These are phyloP conservation scores for Oryzias celebensis DNA, from an alignment of 2,113 vertebrate genomes.

Conservation along the genomic window DNA sequence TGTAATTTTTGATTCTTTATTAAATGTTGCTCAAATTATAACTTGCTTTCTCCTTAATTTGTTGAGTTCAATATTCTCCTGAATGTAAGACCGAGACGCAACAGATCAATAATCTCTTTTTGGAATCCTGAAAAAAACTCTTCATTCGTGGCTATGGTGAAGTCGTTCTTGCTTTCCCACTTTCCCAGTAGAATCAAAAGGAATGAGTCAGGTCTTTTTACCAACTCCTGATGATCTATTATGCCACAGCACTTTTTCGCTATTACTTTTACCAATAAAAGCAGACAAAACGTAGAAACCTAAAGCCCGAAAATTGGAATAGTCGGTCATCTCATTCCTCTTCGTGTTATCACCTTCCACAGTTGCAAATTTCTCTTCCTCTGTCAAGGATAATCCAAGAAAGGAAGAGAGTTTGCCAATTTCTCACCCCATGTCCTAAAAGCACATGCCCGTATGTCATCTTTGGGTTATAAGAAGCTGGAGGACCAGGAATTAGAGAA, in stretches of 20 bases:
- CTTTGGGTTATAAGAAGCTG: not conserved
- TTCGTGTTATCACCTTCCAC: conserved; percentile 75
- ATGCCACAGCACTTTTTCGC: not conserved
- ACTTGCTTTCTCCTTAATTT: too few species aligned
- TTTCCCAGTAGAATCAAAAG: conserved; percentile 59
- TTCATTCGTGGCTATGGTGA: conserved; percentile 72
- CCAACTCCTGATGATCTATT: not conserved
- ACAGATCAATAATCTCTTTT: conserved; percentile 62
- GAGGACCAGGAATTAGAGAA: not conserved
- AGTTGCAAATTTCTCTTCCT: conserved; percentile 60
- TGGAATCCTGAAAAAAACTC: conserved; percentile 69
- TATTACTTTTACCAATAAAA: conserved; percentile 80
- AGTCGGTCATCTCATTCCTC: conserved; percentile 76
- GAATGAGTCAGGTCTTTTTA: not conserved
- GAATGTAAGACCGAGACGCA: too few species aligned
- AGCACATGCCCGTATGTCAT: not conserved
- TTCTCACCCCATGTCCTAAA: conserved; percentile 73
- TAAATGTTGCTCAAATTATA: too few species aligned
- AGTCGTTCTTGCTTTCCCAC: conserved; percentile 69
- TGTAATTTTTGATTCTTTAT: too few species aligned
- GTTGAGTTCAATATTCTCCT: too few species aligned
- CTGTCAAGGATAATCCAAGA: conserved; percentile 72
- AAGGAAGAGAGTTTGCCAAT: conserved; percentile 77
- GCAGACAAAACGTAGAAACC: conserved; percentile 66
- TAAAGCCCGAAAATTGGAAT: conserved; percentile 46